Percentiles rank a stretch among this genome's conserved stretches.
Conservation (phyloP, 1,140 invertebrate species). For the Drosophila arawakana region DNA sequence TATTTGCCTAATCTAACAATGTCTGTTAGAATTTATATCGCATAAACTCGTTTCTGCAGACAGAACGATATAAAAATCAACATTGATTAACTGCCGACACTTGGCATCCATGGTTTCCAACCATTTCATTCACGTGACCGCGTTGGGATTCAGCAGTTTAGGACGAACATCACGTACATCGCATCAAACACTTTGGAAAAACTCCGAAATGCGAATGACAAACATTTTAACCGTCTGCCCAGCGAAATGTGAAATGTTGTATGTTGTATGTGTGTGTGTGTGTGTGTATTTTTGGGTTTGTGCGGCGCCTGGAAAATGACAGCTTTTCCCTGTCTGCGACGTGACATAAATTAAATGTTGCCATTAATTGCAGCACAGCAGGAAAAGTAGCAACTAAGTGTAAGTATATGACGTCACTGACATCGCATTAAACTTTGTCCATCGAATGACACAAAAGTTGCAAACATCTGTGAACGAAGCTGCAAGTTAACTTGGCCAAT, state of each 20-base stretch:
- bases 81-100: constrained; percentile 55
- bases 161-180: constrained; percentile 66
- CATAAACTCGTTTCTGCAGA: not conserved
- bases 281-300: not conserved
- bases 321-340: constrained; percentile 46
- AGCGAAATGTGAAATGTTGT: not conserved
- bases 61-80: constrained; percentile 27
- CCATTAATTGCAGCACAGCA: constrained; percentile 59
- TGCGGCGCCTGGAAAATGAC: constrained; percentile 28
- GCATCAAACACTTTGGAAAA: constrained; percentile 70
- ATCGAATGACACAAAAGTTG: constrained; percentile 40
- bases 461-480: constrained; percentile 19
- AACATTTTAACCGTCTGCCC: constrained; percentile 43
- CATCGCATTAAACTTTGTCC: constrained; percentile 33
- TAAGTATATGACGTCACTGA: constrained; percentile 20
- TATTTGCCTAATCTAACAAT: not conserved
- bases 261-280: too few species aligned
- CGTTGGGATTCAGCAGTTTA: constrained; percentile 58
- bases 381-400: not conserved
- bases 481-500: not conserved
- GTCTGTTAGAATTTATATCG: not conserved
- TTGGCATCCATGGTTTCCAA: constrained; percentile 31
- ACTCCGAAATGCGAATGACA: constrained; percentile 49
- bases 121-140: constrained; percentile 56
- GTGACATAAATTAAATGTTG: constrained; percentile 72